Percentiles rank a stretch among this genome's conserved stretches.
These are phyloP conservation scores for Ochropacha duplaris DNA, from an alignment of 2,888 invertebrate genomes.

Conservation along the genomic window DNA sequence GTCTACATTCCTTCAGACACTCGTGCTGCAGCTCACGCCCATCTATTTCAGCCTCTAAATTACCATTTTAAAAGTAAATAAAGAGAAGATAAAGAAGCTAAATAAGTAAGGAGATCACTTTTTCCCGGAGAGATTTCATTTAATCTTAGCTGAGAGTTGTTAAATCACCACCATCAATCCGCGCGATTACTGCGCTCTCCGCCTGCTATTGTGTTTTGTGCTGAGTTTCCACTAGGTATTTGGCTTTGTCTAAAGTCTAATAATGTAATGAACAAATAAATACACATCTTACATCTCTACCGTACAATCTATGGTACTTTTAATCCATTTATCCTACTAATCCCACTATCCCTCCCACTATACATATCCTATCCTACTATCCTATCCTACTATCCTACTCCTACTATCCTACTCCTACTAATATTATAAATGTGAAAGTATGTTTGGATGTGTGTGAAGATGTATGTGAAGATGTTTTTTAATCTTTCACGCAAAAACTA, in stretches of 20 bases:
- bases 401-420: no score
- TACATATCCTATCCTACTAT: no score
- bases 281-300: no score
- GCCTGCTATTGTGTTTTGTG: conserved; percentile 1
- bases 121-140: conserved; percentile 58
- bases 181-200: conserved; percentile 47
- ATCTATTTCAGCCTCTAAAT: conserved; percentile 3
- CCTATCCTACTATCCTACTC: no score
- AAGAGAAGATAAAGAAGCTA: conserved; percentile 38
- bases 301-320: no score
- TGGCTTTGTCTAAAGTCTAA: neutral
- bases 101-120: conserved; percentile 46
- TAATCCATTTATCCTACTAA: no score
- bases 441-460: no score
- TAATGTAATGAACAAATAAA: neutral
- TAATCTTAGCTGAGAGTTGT: conserved; percentile 59
- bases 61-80: conserved; percentile 30
- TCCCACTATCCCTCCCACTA: no score
- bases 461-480: no score
- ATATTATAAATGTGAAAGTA: no score
- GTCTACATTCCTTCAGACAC: neutral
- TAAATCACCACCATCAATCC: conserved; percentile 71
- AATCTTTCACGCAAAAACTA: no score
- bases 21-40: neutral
- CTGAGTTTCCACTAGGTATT: neutral